Percentiles rank a stretch among this genome's conserved stretches.
Conservation (phyloP, 2,888 invertebrate species). For the Clostera curtula region DNA sequence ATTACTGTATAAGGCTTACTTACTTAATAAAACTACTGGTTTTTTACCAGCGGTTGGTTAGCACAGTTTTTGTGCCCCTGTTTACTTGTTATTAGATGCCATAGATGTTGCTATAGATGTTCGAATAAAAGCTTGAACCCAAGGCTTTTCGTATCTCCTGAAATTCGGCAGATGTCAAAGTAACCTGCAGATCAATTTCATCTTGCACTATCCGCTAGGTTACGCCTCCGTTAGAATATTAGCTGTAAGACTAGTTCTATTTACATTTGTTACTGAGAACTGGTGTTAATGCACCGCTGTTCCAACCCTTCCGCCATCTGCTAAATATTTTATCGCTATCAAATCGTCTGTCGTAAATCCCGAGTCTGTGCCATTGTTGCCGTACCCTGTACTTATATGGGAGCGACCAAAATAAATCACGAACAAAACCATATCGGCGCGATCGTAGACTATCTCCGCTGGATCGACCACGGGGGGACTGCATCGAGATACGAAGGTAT, state of each 20-base stretch:
- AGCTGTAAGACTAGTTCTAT: conserved; percentile 24
- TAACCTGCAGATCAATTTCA: too few relatives aligned
- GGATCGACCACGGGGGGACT: conserved; percentile 53
- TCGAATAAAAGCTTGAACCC: too few relatives aligned
- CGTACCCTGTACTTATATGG: conserved; percentile 65
- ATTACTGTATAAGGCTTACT: too few relatives aligned
- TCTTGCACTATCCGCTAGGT: too few relatives aligned
- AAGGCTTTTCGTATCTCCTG: too few relatives aligned
- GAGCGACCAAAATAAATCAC: conserved; percentile 71
- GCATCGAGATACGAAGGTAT: conserved; percentile 58
- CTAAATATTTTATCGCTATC: conserved; percentile 67
- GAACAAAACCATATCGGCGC: conserved; percentile 67
- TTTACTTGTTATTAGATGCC: too few relatives aligned
- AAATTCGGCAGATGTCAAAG: too few relatives aligned
- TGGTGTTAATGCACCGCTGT: conserved; percentile 32
- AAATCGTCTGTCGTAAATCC: conserved; percentile 70
- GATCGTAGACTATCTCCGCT: conserved; percentile 60
- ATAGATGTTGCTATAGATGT: too few relatives aligned
- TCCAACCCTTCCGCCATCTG: conserved; percentile 31
- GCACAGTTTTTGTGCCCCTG: too few relatives aligned
- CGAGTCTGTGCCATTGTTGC: conserved; percentile 62
- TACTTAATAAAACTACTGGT: too few relatives aligned
- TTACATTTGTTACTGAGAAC: conserved; percentile 20
- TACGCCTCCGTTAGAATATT: too few relatives aligned
- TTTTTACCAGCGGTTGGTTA: too few relatives aligned